Percentiles rank a stretch among this genome's conserved stretches.
These are phyloP conservation scores for Typhlichthys subterraneus DNA, from an alignment of 2,797 vertebrate genomes.

Conservation along the genomic window DNA sequence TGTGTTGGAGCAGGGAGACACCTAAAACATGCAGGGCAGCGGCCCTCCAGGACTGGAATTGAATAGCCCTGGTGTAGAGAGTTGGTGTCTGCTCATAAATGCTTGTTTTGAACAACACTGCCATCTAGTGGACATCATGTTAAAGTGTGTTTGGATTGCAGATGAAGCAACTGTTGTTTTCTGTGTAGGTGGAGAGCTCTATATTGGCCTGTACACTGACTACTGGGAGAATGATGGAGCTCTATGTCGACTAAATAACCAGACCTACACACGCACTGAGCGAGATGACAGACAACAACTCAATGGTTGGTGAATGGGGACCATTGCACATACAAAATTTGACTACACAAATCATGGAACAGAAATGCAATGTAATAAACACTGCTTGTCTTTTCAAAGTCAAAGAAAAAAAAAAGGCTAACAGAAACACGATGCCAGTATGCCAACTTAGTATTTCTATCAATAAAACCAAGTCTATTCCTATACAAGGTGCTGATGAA, in stretches of 20 bases:
- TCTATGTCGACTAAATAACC: conserved; percentile 83
- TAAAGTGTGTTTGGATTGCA: conserved; percentile 8
- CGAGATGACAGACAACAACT: conserved; percentile 87
- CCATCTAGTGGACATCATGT: conserved; percentile 79
- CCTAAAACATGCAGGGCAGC: too few species aligned
- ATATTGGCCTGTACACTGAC: conserved; percentile 90
- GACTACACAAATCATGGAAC: not conserved
- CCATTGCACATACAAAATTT: too few species aligned
- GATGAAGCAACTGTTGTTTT: not conserved
- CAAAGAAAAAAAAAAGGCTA: too few species aligned
- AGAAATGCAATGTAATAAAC: too few species aligned
- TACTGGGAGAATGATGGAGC: conserved; percentile 96
- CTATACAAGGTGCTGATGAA: too few species aligned
- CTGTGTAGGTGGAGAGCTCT: conserved; percentile 85
- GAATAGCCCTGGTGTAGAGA: too few species aligned
- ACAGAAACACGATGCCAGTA: too few species aligned
- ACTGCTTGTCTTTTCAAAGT: too few species aligned
- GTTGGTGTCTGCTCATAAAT: not conserved
- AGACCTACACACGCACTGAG: conserved; percentile 87
- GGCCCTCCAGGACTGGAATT: too few species aligned
- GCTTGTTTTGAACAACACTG: conserved; percentile 51
- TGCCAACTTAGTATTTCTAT: too few species aligned
- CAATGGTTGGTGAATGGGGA: conserved; percentile 78
- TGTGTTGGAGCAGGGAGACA: too few species aligned
- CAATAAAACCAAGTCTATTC: too few species aligned